Evolutionary conservation across 2,797 vertebrate species (phyloP).

Genomic region (Otus scops): DNA sequence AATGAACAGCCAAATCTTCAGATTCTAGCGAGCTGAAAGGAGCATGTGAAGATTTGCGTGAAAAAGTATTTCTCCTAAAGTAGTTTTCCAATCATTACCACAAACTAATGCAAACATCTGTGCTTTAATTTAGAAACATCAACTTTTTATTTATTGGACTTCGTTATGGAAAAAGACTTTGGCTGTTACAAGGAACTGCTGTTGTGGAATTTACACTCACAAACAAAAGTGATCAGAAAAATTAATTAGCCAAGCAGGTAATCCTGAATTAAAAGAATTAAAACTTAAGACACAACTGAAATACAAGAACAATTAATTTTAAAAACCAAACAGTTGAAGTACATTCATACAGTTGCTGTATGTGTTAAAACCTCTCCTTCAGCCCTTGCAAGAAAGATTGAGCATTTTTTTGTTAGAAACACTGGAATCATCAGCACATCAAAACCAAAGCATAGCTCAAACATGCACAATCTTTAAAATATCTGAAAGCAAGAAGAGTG

Average conservation of each 20-base stretch:
- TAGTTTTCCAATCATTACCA: conserved; percentile 8
- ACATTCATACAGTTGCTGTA: neutral
- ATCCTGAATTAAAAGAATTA: conserved; percentile 36
- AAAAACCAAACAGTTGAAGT: conserved; percentile 5
- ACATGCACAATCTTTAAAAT: conserved; percentile 54
- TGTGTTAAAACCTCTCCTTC: conserved; percentile 34
- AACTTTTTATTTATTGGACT: conserved; percentile 29
- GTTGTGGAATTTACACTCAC: conserved; percentile 46
- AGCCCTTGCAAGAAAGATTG: conserved; percentile 39
- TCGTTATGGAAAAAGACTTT: conserved; percentile 37
- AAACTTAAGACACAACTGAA: conserved; percentile 28
- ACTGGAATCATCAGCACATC: conserved; percentile 45
- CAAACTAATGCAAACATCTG: conserved; percentile 38
- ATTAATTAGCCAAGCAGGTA: conserved; percentile 54
- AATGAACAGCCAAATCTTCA: conserved; percentile 93
- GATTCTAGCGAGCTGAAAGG: conserved; percentile 91
- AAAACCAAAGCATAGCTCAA: conserved; percentile 43
- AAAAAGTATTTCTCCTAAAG: neutral
- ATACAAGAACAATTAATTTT: conserved; percentile 39
- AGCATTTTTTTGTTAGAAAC: conserved; percentile 46
- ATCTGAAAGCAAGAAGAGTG: conserved; percentile 36
- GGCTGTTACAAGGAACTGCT: conserved; percentile 32
- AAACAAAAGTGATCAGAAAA: conserved; percentile 57
- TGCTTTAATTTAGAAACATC: conserved; percentile 21
- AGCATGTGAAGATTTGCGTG: conserved; percentile 21